Percentiles rank a stretch among this genome's conserved stretches.
Conservation (phyloP, 92 coral and sea anemone species). For the Epizoanthus fatuus region DNA sequence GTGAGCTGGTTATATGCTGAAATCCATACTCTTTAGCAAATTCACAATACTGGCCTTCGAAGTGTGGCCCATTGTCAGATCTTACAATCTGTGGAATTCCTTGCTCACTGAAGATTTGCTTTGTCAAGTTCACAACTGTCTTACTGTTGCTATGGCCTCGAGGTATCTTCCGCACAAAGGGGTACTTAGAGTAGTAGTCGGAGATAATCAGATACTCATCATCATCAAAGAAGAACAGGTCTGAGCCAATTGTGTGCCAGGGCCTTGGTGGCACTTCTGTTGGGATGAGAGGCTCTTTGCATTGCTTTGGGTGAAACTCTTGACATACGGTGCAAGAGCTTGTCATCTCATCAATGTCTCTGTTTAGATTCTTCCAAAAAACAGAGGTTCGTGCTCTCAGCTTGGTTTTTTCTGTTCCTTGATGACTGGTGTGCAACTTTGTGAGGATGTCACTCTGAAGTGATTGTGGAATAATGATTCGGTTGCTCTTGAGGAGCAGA, state of each 20-base stretch:
- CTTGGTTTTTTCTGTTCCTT: conserved; percentile 48
- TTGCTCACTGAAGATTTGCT: conserved; percentile 73
- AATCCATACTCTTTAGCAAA: conserved; percentile 70
- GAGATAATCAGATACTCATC: conserved; percentile 52
- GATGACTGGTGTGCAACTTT: conserved; percentile 49
- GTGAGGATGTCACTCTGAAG: conserved; percentile 24
- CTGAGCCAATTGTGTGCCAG: conserved; percentile 64
- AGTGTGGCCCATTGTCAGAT: conserved; percentile 78
- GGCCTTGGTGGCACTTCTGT: conserved; percentile 73
- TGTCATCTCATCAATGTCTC: conserved; percentile 60
- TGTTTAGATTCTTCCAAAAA: conserved; percentile 66
- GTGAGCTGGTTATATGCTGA: conserved; percentile 68
- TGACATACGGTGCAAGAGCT: conserved; percentile 46
- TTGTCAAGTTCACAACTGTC: conserved; percentile 55
- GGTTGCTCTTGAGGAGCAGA: conserved; percentile 27
- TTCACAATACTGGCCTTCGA: conserved; percentile 41
- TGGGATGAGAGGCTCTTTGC: conserved; percentile 64
- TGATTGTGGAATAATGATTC: conserved; percentile 24
- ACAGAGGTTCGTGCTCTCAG: conserved; percentile 63
- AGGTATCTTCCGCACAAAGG: conserved; percentile 74
- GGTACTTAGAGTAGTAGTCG: conserved; percentile 66
- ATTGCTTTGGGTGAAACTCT: conserved; percentile 49
- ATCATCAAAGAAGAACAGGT: conserved; percentile 51
- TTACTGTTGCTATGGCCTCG: conserved; percentile 65
- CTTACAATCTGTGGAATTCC: conserved; percentile 59